These are phyloP conservation scores for Eumeta japonica DNA, from an alignment of 1,140 invertebrate genomes.

Conservation along the genomic window DNA sequence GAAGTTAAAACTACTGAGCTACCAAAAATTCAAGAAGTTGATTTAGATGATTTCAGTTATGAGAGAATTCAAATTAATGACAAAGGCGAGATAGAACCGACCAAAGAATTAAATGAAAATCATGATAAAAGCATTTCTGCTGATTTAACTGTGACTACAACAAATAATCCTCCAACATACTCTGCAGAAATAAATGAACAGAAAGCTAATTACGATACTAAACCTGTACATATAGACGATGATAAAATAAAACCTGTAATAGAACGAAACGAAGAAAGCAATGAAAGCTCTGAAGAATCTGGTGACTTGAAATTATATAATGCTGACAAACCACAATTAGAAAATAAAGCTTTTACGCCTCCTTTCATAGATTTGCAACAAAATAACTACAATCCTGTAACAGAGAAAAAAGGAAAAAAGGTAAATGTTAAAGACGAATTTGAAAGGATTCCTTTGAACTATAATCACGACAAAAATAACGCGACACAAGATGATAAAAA, in stretches of 20 bases:
- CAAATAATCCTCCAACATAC: too few relatives aligned
- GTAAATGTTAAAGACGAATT: constrained; percentile 45
- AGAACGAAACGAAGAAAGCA: not conserved
- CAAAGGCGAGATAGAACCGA: constrained; percentile 17
- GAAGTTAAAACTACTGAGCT: constrained; percentile 3
- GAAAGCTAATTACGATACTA: not conserved
- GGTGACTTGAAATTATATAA: not conserved
- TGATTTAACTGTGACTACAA: too few relatives aligned
- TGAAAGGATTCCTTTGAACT: constrained; percentile 49
- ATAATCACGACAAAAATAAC: constrained; percentile 33
- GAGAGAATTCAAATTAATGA: constrained; percentile 23
- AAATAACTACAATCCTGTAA: too few relatives aligned
- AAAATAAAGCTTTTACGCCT: too few relatives aligned
- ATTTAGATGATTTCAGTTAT: constrained; percentile 28
- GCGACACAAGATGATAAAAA: constrained; percentile 12
- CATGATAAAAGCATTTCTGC: constrained; percentile 2
- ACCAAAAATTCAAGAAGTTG: constrained; percentile 17
- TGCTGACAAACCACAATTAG: too few relatives aligned
- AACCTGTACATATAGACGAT: constrained; percentile 19
- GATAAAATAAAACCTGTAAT: constrained; percentile 31
- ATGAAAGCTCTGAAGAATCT: not conserved
- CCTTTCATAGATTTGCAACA: too few relatives aligned
- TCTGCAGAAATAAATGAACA: too few relatives aligned
- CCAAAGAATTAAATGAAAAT: constrained; percentile 15
- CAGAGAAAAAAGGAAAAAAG: constrained; percentile 1